Evolutionary conservation across 2,113 vertebrate genomes (phyloP).

Genomic region (Haliaeetus leucogaster): DNA sequence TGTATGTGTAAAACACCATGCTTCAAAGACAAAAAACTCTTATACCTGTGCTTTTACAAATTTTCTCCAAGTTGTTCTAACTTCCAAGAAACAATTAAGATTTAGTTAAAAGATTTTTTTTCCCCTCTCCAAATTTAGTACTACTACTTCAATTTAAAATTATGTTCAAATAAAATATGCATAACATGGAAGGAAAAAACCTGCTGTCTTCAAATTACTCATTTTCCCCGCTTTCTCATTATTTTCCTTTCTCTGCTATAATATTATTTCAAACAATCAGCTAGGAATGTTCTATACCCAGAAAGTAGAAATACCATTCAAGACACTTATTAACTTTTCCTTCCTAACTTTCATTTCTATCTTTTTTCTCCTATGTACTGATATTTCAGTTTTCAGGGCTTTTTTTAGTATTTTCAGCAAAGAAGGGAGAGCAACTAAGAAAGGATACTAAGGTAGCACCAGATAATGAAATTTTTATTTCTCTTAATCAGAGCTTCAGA

Average conservation of each 20-base stretch:
- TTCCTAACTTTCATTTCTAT: background rate
- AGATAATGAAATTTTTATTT: background rate
- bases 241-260: background rate
- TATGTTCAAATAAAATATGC: background rate
- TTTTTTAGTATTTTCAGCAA: background rate
- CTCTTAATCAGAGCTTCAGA: background rate
- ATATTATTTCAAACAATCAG: background rate
- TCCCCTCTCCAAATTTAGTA: background rate
- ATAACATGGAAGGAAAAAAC: background rate
- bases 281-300: background rate
- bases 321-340: background rate
- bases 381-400: background rate
- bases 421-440: background rate
- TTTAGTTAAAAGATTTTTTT: background rate
- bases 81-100: background rate
- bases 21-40: background rate
- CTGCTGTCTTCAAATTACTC: background rate
- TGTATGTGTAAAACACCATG: background rate
- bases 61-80: background rate
- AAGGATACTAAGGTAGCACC: background rate
- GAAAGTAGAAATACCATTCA: background rate
- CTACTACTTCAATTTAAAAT: background rate
- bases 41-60: background rate
- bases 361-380: background rate
- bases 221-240: background rate